Percentiles rank a stretch among this genome's conserved stretches.
phyloP scores from a whole-genome alignment of 2,888 invertebrate species.

The Chrysolina americana region DNA sequence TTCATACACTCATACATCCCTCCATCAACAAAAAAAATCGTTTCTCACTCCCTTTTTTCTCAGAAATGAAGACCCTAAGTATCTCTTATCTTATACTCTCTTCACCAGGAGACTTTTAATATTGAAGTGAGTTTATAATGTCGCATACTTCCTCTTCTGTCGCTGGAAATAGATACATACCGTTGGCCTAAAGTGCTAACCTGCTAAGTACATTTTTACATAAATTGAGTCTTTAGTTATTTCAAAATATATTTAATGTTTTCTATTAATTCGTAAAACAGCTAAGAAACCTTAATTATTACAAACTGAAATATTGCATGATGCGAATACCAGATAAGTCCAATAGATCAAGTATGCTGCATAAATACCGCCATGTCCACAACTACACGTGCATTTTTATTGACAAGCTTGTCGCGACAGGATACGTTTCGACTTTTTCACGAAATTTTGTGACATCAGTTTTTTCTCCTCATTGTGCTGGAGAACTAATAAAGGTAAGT shows the following conservation, averaged over 20 bases:
- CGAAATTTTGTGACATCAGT: background rate
- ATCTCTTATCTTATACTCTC: no score
- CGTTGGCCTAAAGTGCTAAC: slow-evolving; percentile 1
- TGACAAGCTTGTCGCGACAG: background rate
- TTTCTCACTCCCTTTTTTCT: no score
- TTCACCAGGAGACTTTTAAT: no score
- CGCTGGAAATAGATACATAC: no score
- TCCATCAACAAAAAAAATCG: no score
- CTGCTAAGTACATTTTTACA: background rate
- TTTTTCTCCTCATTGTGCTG: no score
- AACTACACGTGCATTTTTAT: background rate
- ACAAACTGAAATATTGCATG: background rate
- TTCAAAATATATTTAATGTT: background rate
- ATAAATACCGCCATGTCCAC: background rate
- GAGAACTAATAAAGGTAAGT: background rate
- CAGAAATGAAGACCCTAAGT: no score
- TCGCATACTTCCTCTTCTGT: no score
- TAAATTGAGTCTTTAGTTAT: background rate
- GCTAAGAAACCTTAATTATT: background rate
- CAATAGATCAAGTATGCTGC: background rate
- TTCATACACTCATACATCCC: no score
- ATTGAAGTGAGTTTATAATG: no score
- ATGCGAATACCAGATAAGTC: background rate
- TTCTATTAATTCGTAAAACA: background rate
- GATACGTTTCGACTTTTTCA: background rate